These are phyloP conservation scores for Ctenoplectra terminalis DNA, from an alignment of 1,140 invertebrate species.

Conservation along the genomic window DNA sequence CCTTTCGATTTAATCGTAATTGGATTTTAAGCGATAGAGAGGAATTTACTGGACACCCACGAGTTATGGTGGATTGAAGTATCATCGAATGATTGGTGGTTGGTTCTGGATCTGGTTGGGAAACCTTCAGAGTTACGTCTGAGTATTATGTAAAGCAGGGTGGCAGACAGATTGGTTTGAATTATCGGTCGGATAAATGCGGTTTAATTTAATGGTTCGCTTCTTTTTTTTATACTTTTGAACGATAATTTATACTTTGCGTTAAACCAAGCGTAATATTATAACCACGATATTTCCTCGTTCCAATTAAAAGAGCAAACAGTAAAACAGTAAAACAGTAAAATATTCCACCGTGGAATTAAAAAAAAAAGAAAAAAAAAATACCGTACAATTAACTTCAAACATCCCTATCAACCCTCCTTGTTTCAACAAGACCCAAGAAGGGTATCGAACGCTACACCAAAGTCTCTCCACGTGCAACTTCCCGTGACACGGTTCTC, in stretches of 20 bases:
- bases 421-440: neutral
- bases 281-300: neutral
- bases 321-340: no score
- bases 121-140: neutral
- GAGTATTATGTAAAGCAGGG: neutral
- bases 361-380: no score
- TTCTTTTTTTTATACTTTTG: neutral
- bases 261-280: neutral
- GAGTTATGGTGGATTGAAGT: conserved; percentile 24
- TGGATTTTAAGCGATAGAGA: conserved; percentile 29
- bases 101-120: neutral
- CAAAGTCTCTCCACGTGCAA: neutral
- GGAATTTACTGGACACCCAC: neutral
- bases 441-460: neutral
- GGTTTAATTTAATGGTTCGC: neutral
- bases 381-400: no score
- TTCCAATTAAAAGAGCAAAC: no score
- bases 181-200: conserved; percentile 1
- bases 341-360: no score
- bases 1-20: conserved; percentile 32
- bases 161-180: neutral
- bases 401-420: neutral
- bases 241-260: no score
- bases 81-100: conserved; percentile 20
- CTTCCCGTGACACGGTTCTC: neutral